These are phyloP conservation scores for Menura novaehollandiae DNA, from an alignment of 2,113 vertebrate species.

Conservation along the genomic window DNA sequence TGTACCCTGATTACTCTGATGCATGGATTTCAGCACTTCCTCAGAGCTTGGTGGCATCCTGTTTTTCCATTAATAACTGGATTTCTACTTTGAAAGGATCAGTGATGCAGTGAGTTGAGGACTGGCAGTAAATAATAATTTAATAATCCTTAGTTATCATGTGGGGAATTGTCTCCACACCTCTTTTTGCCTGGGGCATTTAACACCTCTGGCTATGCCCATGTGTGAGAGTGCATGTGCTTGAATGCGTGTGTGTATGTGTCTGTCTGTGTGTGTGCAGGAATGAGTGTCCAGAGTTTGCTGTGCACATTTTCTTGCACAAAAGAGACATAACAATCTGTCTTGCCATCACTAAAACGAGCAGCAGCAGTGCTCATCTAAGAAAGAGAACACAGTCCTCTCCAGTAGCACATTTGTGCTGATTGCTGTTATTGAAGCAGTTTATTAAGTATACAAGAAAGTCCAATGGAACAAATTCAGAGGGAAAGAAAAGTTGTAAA, in stretches of 20 bases:
- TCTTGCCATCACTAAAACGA: neutral
- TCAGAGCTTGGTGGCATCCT: neutral
- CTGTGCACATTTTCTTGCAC: neutral
- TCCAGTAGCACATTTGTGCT: neutral
- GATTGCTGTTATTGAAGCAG: conserved; percentile 8
- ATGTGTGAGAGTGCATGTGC: rapidly evolving
- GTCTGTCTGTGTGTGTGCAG: neutral
- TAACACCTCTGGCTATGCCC: neutral
- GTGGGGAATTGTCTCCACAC: neutral
- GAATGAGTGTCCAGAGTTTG: neutral
- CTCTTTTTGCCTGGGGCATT: neutral
- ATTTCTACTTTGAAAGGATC: neutral
- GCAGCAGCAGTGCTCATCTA: neutral
- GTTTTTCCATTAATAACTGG: neutral
- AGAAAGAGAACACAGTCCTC: neutral
- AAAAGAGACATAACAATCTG: neutral
- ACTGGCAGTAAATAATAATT: neutral
- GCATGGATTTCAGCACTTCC: neutral
- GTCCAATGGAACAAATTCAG: neutral
- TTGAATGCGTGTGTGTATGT: neutral
- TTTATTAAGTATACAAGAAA: conserved; percentile 38
- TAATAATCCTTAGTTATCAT: neutral
- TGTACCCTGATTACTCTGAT: neutral
- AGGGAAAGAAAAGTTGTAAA: conserved; percentile 29
- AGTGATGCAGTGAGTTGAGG: neutral